These are phyloP conservation scores for Drosophila azteca DNA, from an alignment of 1,140 invertebrate genomes.

Conservation along the genomic window DNA sequence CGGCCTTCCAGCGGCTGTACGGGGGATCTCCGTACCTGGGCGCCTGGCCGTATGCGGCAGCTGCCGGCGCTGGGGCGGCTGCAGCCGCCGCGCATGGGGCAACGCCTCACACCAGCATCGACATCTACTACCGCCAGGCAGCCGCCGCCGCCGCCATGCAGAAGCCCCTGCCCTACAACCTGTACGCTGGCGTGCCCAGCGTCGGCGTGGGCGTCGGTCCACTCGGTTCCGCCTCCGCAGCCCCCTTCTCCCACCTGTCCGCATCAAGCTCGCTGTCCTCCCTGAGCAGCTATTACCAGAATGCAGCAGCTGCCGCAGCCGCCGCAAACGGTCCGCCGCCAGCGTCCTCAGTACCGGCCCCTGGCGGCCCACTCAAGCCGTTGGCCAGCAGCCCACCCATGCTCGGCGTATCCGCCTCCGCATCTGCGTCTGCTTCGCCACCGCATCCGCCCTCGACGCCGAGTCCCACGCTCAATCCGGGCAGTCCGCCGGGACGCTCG, in stretches of 20 bases:
- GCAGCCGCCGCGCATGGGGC: slow-evolving; percentile 83
- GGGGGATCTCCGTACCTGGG: slow-evolving; percentile 89
- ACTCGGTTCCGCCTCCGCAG: slow-evolving; percentile 46
- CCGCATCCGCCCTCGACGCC: slow-evolving; percentile 72
- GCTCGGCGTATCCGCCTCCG: slow-evolving; percentile 1
- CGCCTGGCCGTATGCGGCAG: slow-evolving; percentile 85
- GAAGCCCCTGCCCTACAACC: slow-evolving; percentile 93
- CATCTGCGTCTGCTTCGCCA: slow-evolving; percentile 34
- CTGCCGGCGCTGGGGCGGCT: slow-evolving; percentile 72
- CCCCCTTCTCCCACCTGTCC: slow-evolving; percentile 81
- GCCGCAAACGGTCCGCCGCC: slow-evolving; percentile 42
- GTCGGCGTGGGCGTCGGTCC: slow-evolving; percentile 61
- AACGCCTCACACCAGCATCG: slow-evolving; percentile 88
- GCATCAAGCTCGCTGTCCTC: slow-evolving; percentile 83
- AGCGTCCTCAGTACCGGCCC: slow-evolving; percentile 7
- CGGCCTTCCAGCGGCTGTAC: slow-evolving; percentile 97
- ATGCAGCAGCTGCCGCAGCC: slow-evolving; percentile 65
- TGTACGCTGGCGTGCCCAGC: slow-evolving; percentile 80
- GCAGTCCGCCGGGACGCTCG: slow-evolving; percentile 81
- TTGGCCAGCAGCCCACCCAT: neutral
- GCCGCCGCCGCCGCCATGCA: slow-evolving; percentile 89
- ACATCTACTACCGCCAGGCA: slow-evolving; percentile 91
- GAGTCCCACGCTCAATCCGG: slow-evolving; percentile 82
- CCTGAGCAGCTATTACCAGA: slow-evolving; percentile 82
- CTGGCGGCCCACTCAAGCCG: slow-evolving; percentile 11